Evolutionary conservation across 2,888 invertebrate species (phyloP).

Genomic region (Syritta pipiens): DNA sequence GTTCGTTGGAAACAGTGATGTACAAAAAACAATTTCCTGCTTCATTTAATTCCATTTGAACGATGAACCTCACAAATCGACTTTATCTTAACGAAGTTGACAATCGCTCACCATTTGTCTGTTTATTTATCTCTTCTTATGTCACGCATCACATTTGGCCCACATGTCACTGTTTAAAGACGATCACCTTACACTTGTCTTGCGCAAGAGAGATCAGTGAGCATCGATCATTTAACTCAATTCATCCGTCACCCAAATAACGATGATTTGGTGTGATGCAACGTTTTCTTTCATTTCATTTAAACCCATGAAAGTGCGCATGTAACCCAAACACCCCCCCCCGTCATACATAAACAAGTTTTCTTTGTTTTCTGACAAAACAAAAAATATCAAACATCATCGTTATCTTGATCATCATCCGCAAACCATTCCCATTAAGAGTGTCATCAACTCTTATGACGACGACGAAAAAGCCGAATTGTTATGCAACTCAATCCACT

Average conservation of each 20-base stretch:
- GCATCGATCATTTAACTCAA: constrained; percentile 14
- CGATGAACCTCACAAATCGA: no score
- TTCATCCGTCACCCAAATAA: constrained; percentile 9
- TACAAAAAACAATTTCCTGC: no score
- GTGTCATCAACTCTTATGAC: constrained; percentile 41
- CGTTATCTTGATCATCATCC: not conserved
- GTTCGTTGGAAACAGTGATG: no score
- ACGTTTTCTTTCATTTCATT: not conserved
- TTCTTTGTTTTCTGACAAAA: constrained; percentile 16
- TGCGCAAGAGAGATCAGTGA: constrained; percentile 14
- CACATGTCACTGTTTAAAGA: not conserved
- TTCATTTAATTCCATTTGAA: no score
- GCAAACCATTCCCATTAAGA: constrained; percentile 18
- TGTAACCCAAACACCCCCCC: constrained; percentile 35
- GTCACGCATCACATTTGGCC: no score
- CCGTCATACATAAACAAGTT: constrained; percentile 43
- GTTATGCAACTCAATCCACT: constrained; percentile 21
- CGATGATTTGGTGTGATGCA: constrained; percentile 9
- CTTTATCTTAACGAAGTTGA: no score
- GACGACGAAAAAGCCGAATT: constrained; percentile 18
- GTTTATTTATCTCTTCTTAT: no score
- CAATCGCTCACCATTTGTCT: no score
- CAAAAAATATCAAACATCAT: not conserved
- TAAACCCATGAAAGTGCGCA: constrained; percentile 9
- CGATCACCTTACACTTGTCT: not conserved